Conservation (phyloP, 2,888 invertebrate genomes). For the Agrotis puta region DNA sequence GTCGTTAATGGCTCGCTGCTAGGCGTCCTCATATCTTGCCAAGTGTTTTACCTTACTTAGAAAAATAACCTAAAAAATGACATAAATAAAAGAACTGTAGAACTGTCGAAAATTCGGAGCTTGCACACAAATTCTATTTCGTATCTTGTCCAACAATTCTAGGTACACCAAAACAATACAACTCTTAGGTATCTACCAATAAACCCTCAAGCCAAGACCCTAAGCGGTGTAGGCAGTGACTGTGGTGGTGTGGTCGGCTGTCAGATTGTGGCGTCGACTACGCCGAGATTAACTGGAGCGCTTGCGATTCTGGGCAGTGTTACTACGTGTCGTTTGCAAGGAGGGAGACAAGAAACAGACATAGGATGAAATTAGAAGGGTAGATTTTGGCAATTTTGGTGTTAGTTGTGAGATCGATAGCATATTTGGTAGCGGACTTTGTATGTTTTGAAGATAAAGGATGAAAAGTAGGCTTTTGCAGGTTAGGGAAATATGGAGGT, state of each 20-base stretch:
- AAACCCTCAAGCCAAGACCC: conserved; percentile 31
- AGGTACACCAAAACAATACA: conserved; percentile 5
- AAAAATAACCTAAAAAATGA: no score
- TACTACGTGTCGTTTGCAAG: conserved; percentile 66
- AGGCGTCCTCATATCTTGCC: no score
- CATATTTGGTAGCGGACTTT: no score
- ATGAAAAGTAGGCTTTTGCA: no score
- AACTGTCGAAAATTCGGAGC: no score
- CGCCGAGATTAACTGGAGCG: conserved; percentile 79
- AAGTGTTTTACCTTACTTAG: no score
- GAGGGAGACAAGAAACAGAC: conserved; percentile 36
- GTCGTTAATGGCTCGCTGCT: no score
- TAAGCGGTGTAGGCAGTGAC: conserved; percentile 62
- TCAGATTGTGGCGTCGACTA: conserved; percentile 82
- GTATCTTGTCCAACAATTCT: not conserved
- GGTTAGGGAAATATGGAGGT: no score
- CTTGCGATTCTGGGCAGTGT: conserved; percentile 66
- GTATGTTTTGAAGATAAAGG: no score
- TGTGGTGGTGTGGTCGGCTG: conserved; percentile 72
- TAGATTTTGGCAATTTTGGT: not conserved
- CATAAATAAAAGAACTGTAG: no score
- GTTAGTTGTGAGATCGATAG: no score
- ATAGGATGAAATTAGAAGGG: conserved; percentile 15
- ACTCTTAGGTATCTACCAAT: conserved; percentile 11
- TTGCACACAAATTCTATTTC: not conserved